Conservation (phyloP, 2,113 vertebrate species). For the Cyanoderma ruficeps region DNA sequence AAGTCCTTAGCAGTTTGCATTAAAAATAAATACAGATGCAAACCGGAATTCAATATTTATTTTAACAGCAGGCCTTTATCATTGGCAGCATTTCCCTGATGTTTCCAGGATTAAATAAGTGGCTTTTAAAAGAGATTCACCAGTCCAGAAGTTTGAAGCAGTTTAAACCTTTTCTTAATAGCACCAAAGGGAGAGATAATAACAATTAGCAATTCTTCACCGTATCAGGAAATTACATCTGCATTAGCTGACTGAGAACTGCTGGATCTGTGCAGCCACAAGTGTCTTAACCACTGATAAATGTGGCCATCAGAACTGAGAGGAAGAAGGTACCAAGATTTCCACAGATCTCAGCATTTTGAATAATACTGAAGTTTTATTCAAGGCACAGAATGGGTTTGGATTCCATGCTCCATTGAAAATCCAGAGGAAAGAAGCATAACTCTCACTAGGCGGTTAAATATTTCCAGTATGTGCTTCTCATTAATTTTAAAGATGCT, state of each 20-base stretch:
- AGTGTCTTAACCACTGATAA: slow-evolving; percentile 18
- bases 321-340: neutral
- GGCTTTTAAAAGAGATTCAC: slow-evolving; percentile 60
- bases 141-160: slow-evolving; percentile 35
- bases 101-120: slow-evolving; percentile 47
- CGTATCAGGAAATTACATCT: slow-evolving; percentile 49
- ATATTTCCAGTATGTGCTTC: neutral
- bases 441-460: neutral
- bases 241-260: neutral
- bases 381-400: neutral
- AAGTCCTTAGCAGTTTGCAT: slow-evolving; percentile 50
- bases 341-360: neutral
- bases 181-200: slow-evolving; percentile 6
- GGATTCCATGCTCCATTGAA: neutral
- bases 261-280: neutral
- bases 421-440: neutral
- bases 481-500: neutral
- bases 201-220: slow-evolving; percentile 32
- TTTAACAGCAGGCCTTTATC: slow-evolving; percentile 67
- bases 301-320: neutral
- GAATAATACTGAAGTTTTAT: neutral
- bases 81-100: slow-evolving; percentile 59
- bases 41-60: slow-evolving; percentile 60
- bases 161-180: slow-evolving; percentile 41
- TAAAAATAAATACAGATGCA: slow-evolving; percentile 65